Base-by-base conservation (phyloP, 2,797 vertebrate species). In the Pangasius krempfi region DNA sequence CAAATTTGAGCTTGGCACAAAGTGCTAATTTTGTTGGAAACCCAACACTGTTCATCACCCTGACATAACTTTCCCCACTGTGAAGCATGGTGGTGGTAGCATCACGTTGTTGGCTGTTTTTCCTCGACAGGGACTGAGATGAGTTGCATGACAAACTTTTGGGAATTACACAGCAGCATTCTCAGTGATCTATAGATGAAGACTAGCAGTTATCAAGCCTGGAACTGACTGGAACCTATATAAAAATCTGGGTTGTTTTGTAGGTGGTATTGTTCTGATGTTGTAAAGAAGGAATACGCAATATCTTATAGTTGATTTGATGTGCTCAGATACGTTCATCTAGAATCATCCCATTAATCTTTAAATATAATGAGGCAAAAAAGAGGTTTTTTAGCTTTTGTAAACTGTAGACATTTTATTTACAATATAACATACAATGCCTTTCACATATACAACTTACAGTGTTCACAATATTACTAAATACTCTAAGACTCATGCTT, bases 381-480 rank as follows among this genome's bases (percentile, higher is more conserved):
- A 40, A 22, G 40, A 22, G 40, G 4, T n/a, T n/a, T 47, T 86
- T 40, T 58, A 66, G 30, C 44, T 58, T n/a, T 82, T 30, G 22
- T 84, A 60, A 66, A 33, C 20, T 13, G 33, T 37, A 58, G 33
- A 12, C n/a, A 76, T 76, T 86, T 89, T 89, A 83, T 76, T 89
- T 76, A 86, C 78, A 89, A 66, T 76, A 62, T 16, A 64, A 78
- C 52, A 81, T 86, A 86, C 66, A 64, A 7, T 44, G 44, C 44
- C 64, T 81, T 60, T 56, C 22, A 58, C 30, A 30, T 86, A 5
- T 75, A 54, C 27, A 68, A 66, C 81, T 6, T 20, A 64, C 40
- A 52, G 8, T 5, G 18, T 80, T 54, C 50, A 58, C 78, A 80
- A 37, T 1, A 16, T 64, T 8, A 47, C 33, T 60, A 37, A 44